These are phyloP conservation scores for Acrossocheilus wenchowensis DNA, from an alignment of 2,797 vertebrate genomes.

Conservation along the genomic window DNA sequence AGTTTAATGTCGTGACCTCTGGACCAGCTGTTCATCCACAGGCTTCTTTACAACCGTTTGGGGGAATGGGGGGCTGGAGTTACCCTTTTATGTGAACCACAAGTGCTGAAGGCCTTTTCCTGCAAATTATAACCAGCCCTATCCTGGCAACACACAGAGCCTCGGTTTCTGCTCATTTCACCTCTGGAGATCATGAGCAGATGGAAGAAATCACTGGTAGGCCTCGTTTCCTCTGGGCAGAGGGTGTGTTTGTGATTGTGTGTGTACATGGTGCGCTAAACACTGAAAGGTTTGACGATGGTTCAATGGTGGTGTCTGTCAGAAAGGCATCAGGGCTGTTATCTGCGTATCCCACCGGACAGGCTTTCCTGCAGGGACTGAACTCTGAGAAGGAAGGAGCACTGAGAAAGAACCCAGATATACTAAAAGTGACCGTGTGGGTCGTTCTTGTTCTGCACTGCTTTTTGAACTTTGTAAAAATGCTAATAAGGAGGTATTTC, in stretches of 20 bases:
- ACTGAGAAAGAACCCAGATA: neutral
- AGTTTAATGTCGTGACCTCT: conserved; percentile 38
- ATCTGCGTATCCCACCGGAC: conserved; percentile 48
- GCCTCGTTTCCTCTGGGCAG: conserved; percentile 33
- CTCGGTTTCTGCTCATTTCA: conserved; percentile 38
- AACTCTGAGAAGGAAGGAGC: conserved; percentile 42
- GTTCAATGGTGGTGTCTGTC: neutral
- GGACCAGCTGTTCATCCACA: conserved; percentile 40
- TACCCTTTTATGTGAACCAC: conserved; percentile 30
- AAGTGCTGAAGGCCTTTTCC: conserved; percentile 44
- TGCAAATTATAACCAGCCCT: conserved; percentile 31
- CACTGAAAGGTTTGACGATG: neutral
- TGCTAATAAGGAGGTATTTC: neutral
- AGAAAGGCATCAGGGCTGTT: conserved; percentile 14
- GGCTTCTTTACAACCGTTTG: conserved; percentile 36
- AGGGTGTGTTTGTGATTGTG: conserved; percentile 38
- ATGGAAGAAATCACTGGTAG: conserved; percentile 44
- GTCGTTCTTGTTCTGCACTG: neutral
- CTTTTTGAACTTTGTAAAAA: neutral
- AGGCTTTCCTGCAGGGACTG: conserved; percentile 69
- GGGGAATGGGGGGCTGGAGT: neutral
- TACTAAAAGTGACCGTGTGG: neutral
- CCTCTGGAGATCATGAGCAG: conserved; percentile 44
- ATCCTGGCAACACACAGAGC: conserved; percentile 23
- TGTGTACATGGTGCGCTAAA: conserved; percentile 33